Percentiles rank a stretch among this genome's conserved stretches.
These are phyloP conservation scores for Solenopsis invicta DNA, from an alignment of 1,140 invertebrate species.

Conservation along the genomic window DNA sequence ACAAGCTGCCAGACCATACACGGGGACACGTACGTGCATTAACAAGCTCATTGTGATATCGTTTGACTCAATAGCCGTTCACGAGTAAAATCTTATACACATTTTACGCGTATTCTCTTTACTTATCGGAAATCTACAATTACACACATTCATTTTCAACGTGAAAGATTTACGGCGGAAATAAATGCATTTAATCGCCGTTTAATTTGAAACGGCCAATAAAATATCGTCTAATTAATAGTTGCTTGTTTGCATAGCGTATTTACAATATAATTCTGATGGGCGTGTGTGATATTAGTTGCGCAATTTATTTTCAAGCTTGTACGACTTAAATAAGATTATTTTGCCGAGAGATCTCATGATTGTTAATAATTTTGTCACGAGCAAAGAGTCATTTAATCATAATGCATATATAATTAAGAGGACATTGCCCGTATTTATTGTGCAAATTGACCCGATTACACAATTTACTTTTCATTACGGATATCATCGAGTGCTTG, in stretches of 20 bases:
- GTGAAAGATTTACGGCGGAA: neutral
- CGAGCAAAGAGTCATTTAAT: neutral
- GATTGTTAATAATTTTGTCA: conserved; percentile 25
- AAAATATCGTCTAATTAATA: conserved; percentile 22
- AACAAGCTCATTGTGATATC: neutral
- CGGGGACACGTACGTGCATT: neutral
- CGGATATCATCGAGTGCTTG: neutral
- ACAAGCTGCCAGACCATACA: neutral
- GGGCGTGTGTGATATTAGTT: neutral
- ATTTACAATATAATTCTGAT: conserved; percentile 17
- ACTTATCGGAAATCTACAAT: neutral
- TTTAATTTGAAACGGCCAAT: neutral
- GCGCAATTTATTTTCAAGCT: conserved; percentile 3
- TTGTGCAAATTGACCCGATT: neutral
- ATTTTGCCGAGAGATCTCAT: neutral
- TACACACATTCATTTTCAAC: neutral
- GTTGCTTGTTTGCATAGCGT: neutral
- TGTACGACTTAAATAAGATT: neutral
- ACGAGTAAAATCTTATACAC: neutral
- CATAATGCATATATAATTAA: conserved; percentile 7
- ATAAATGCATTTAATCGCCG: neutral
- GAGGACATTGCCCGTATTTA: neutral
- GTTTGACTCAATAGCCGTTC: neutral
- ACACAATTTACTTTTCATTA: conserved; percentile 13
- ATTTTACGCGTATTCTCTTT: neutral